Conservation (phyloP, 2,797 vertebrate genomes). For the Trachops cirrhosus region DNA sequence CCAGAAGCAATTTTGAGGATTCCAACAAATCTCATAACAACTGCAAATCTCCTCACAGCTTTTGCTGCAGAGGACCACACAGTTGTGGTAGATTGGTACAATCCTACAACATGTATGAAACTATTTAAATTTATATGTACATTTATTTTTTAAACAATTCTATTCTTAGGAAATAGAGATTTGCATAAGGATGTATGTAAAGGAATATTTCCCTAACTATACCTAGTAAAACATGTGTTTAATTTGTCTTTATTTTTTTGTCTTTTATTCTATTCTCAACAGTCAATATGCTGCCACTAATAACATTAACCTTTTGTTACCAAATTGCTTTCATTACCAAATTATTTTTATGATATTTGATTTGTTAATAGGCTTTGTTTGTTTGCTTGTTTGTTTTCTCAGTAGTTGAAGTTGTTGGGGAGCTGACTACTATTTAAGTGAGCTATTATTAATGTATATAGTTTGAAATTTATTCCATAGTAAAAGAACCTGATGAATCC, state of each 20-base stretch:
- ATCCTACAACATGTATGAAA: background rate
- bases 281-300: background rate
- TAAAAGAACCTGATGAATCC: background rate
- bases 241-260: background rate
- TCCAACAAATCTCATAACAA: background rate
- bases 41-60: background rate
- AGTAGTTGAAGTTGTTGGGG: background rate
- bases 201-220: background rate
- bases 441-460: background rate
- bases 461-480: conserved; percentile 35
- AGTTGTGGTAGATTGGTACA: background rate
- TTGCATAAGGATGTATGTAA: background rate
- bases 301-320: background rate
- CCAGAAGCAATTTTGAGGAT: background rate
- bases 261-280: background rate
- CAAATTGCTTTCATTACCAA: background rate
- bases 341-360: background rate
- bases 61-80: background rate
- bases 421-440: background rate
- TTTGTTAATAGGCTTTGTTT: background rate
- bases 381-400: background rate
- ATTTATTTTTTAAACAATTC: background rate
- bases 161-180: background rate
- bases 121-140: background rate
- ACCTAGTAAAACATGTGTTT: background rate